A percentile compares a stretch with the other conserved stretches of the same genome.
Evolutionary conservation across 1,140 invertebrate species (phyloP).

Genomic region (Papilio xuthus): DNA sequence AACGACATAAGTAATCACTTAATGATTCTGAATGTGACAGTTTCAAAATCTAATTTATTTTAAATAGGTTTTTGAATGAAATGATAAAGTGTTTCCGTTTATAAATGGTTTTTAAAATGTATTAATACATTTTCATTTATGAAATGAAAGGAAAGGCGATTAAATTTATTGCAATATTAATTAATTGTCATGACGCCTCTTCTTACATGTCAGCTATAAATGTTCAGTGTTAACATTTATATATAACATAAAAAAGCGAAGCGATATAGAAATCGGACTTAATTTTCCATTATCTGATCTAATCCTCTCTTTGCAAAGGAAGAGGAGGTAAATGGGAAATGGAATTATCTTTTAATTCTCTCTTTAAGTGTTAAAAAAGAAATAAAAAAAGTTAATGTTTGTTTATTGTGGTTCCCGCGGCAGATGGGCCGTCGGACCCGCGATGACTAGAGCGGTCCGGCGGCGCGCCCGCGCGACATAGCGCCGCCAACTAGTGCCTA

Average conservation of each 20-base stretch:
- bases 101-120: constrained; percentile 18
- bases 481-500: constrained; percentile 62
- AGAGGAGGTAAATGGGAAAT: not conserved
- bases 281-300: not conserved
- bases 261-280: not conserved
- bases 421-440: constrained; percentile 75
- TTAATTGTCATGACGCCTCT: constrained; percentile 24
- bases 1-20: no score
- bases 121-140: not conserved
- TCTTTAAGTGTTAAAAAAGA: not conserved
- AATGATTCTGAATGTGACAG: no score
- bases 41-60: not conserved
- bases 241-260: no score
- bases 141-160: constrained; percentile 33
- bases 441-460: constrained; percentile 79
- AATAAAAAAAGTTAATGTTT: not conserved
- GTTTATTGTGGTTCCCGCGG: constrained; percentile 59
- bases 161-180: not conserved
- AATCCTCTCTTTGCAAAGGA: not conserved
- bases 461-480: constrained; percentile 66
- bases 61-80: not conserved
- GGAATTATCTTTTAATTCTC: not conserved
- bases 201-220: constrained; percentile 14
- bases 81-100: constrained; percentile 34
- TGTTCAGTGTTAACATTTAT: constrained; percentile 2